Base-by-base conservation (phyloP, 2,113 vertebrate species). In the Ia io region DNA sequence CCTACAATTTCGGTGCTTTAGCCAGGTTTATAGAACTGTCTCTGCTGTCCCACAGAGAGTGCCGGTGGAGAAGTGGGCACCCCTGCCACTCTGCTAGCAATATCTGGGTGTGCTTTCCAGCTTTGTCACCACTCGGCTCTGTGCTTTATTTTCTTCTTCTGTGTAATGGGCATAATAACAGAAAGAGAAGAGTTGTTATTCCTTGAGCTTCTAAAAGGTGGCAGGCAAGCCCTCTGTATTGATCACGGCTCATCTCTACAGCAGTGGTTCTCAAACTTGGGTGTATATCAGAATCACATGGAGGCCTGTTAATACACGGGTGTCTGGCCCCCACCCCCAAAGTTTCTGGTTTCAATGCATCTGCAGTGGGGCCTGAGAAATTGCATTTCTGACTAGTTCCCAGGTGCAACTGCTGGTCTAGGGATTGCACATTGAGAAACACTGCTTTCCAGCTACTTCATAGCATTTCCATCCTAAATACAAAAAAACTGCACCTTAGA, bases 11-110 rank as follows among this genome's bases (percentile, higher is more conserved):
- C 6, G 22, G 32, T 37, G 49, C 69, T 77, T 77, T 1, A 35
- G 2, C 44, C 20, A 59, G 30, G 3, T 77, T 37, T 69, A 0
- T 35, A 30, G 22, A 9, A 30, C 69, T 44, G 4, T 65, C 37
- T 32, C 2, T 32, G 5, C 0, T 0, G 1, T 40, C 42, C 59
- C 28, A 25, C 11, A 37, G 9, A 49, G 23, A 47, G 18, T 22
- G 5, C 49, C 9, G 35, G 4, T 28, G 20, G 23, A 76, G 25
- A 8, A 78, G 16, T 18, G 23, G 10, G 9, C 77, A 25, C 9
- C 30, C 32, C 8, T 0, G 18, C 40, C 35, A 12, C 49, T 25
- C 23, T 1, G 8, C 30, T 17, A 25, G n/a, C 40, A 13, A 61
- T 56, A 2, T 77, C 32, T 30, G 1, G 14, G 8, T 77, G 6